Evolutionary conservation across 1,140 invertebrate species (phyloP).

Genomic region (Ooceraea biroi): DNA sequence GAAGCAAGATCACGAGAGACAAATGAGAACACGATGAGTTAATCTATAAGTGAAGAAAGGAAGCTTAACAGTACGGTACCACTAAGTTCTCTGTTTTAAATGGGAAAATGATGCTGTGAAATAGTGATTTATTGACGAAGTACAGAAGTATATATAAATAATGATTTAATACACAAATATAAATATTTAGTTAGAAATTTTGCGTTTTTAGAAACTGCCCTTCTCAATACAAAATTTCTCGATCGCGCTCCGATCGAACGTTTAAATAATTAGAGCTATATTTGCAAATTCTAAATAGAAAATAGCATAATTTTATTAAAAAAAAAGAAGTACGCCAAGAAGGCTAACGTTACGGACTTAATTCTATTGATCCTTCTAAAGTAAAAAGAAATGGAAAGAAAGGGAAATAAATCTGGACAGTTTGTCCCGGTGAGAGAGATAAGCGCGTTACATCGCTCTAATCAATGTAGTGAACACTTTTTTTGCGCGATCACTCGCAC

Average conservation of each 20-base stretch:
- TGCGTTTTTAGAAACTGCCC: conserved; percentile 47
- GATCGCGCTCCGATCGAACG: conserved; percentile 29
- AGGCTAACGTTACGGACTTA: conserved; percentile 33
- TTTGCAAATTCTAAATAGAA: conserved; percentile 63
- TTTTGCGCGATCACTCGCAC: conserved; percentile 27
- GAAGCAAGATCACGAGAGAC: conserved; percentile 44
- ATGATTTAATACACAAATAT: conserved; percentile 83
- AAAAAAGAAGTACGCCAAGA: conserved; percentile 44
- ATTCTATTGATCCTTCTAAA: conserved; percentile 34
- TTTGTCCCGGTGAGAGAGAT: conserved; percentile 14
- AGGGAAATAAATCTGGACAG: conserved; percentile 10
- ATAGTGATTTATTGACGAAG: conserved; percentile 85
- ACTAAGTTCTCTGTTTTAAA: conserved; percentile 78
- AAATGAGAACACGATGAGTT: conserved; percentile 62
- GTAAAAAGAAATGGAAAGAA: conserved; percentile 10
- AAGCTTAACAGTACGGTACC: conserved; percentile 74
- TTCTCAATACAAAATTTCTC: conserved; percentile 38
- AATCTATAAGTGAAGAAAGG: conserved; percentile 25
- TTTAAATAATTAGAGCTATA: conserved; percentile 52
- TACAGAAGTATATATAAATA: conserved; percentile 82
- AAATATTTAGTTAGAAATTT: conserved; percentile 81
- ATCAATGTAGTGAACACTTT: conserved; percentile 38
- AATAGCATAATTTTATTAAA: conserved; percentile 59
- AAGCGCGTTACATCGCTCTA: conserved; percentile 55
- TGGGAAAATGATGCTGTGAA: conserved; percentile 84